Percentiles rank a stretch among this genome's conserved stretches.
Conservation (phyloP, 2,888 invertebrate species). For the Drosophila mimetica region DNA sequence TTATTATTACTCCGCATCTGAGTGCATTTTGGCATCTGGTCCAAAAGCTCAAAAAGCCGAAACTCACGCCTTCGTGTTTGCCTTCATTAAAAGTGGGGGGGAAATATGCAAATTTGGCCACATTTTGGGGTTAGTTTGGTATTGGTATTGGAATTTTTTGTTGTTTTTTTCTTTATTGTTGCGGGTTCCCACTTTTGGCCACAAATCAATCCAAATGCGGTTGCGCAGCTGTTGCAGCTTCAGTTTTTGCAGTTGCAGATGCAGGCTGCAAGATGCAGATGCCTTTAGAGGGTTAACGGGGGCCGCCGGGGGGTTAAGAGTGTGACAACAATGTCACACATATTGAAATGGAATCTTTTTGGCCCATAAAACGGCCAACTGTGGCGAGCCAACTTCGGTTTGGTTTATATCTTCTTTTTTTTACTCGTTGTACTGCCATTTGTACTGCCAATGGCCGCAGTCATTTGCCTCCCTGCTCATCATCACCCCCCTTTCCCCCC, state of each 20-base stretch:
- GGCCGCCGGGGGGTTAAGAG: background rate
- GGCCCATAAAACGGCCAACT: slow-evolving; percentile 77
- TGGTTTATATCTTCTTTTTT: slow-evolving; percentile 1
- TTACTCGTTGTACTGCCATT: background rate
- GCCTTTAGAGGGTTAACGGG: slow-evolving; percentile 17
- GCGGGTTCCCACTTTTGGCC: slow-evolving; percentile 62
- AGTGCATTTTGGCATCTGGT: slow-evolving; percentile 24
- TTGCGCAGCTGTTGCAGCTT: slow-evolving; percentile 79
- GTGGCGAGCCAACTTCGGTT: slow-evolving; percentile 53
- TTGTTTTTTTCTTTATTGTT: slow-evolving; percentile 18
- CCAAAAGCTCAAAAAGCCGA: background rate
- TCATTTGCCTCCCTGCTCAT: slow-evolving; percentile 36
- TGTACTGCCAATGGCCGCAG: slow-evolving; percentile 33
- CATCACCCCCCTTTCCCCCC: slow-evolving; percentile 16
- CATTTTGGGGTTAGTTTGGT: slow-evolving; percentile 29
- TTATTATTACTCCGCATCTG: slow-evolving; percentile 13
- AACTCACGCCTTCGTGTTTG: slow-evolving; percentile 54
- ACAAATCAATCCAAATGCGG: slow-evolving; percentile 84
- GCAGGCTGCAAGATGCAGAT: slow-evolving; percentile 55
- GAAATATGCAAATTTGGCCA: slow-evolving; percentile 37
- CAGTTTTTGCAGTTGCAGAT: slow-evolving; percentile 24
- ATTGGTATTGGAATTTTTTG: slow-evolving; percentile 8
- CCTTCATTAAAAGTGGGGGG: slow-evolving; percentile 50
- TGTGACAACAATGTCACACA: slow-evolving; percentile 61
- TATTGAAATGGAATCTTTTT: slow-evolving; percentile 78